phyloP scores from a whole-genome alignment of 2,113 vertebrate species.

The Grallaria varia region DNA sequence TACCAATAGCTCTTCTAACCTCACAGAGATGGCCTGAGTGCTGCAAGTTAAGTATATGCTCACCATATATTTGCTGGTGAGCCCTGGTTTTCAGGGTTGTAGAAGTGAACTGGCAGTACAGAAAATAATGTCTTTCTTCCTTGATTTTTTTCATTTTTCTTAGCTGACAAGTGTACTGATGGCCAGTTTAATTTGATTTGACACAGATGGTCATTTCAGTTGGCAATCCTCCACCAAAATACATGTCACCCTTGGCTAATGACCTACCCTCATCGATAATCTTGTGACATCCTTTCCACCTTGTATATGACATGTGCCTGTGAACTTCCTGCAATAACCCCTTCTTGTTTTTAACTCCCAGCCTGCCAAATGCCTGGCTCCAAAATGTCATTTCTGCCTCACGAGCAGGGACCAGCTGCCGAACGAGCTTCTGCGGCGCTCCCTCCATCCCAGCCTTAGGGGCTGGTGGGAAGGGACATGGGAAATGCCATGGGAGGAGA shows the following conservation, averaged over 20 bases:
- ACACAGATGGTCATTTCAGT: slow-evolving; percentile 5
- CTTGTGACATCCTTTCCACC: slow-evolving; percentile 2
- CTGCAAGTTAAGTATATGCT: not conserved
- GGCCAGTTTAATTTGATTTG: slow-evolving; percentile 8
- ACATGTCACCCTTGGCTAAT: slow-evolving; percentile 10
- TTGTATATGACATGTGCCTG: not conserved
- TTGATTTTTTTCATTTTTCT: not conserved
- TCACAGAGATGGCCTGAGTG: not conserved
- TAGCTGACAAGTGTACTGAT: not conserved
- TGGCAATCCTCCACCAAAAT: slow-evolving; percentile 11
- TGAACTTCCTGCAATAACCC: not conserved
- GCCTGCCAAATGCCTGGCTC: not conserved
- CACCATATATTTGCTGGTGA: not conserved
- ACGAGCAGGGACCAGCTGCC: not conserved
- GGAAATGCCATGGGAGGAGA: not conserved
- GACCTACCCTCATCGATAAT: not conserved
- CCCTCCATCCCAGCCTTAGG: not conserved
- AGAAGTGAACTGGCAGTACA: not conserved
- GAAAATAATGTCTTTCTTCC: not conserved
- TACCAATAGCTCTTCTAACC: not conserved
- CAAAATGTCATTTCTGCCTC: not conserved
- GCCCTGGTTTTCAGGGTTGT: not conserved
- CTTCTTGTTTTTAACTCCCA: not conserved
- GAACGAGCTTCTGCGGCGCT: not conserved
- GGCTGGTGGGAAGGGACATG: not conserved